Evolutionary conservation across 2,888 invertebrate species (phyloP), one percentile per base, ranked within the genome.

Genomic region (Brachyptera putata): DNA sequence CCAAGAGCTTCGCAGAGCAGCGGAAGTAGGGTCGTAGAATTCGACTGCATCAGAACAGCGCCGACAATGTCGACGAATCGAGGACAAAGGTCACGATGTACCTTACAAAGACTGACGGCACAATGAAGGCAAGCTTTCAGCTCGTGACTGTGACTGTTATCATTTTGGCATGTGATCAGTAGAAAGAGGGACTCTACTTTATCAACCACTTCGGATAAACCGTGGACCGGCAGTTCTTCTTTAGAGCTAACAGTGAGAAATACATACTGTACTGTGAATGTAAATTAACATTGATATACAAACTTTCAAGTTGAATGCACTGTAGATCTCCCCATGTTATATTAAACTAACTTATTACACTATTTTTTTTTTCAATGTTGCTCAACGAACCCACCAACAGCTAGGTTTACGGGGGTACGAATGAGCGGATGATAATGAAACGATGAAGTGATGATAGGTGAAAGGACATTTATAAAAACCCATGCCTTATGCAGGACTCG

Each of bases 1-100:
- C 87, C 88, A 14, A 91, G 73, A 0, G 88, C 84, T 75, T 89
- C 87, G 70, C 88, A 89, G 36, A 90, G 75, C 7, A 83, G 75
- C 1, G 57, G 26, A 21, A 56, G 21, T 37, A 57, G 39, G 24
- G 46, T 66, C 71, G 71, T 67, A 78, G 78, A 72, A 63, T 74
- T 70, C 58, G 74, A 70, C 62, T 69, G 71, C 59, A 73, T 72
- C 53, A 77, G 68, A 43, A 79, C 77, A 3, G 77, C 77, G n/a
- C 84, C 83, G 50, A 87, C 77, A 49, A 84, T 77, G 62, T 83
- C 82, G 3, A 86, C 84, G 70, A 87, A 87, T 61, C 81, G 78
- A 3, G 80, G 77, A 58, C 85, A 84, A 67, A 86, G 81, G 60
- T 79, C 80, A 0, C 78, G 76, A 67, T 84, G 82, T 0, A 25